phyloP scores from a whole-genome alignment of 2,888 invertebrate genomes.

The Tricholauxania praeusta region DNA sequence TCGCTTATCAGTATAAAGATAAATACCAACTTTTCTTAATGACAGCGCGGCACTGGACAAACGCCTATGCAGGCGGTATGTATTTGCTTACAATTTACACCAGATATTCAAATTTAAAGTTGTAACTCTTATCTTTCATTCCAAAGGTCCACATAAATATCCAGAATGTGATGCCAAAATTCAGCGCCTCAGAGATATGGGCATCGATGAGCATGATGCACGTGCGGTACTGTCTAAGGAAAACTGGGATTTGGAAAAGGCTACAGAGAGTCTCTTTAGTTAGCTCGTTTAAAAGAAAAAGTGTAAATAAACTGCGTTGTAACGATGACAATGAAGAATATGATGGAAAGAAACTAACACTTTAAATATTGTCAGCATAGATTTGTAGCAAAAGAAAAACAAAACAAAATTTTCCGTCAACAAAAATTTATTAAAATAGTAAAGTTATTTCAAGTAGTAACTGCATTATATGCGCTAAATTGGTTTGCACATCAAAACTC shows the following conservation, averaged over 20 bases:
- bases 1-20: constrained; percentile 96
- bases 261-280: constrained; percentile 90
- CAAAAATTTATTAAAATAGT: constrained; percentile 20
- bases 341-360: not conserved
- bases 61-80: constrained; percentile 88
- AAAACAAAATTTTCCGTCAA: constrained; percentile 30
- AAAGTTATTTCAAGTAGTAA: constrained; percentile 19
- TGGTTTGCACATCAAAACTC: not conserved
- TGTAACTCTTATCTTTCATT: constrained; percentile 11
- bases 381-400: constrained; percentile 16
- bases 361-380: constrained; percentile 16
- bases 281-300: constrained; percentile 68
- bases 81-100: constrained; percentile 14
- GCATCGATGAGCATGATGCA: constrained; percentile 90
- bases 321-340: constrained; percentile 14
- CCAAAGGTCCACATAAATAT: constrained; percentile 77
- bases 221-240: constrained; percentile 90
- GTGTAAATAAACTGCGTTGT: constrained; percentile 31
- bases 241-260: constrained; percentile 93
- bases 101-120: not conserved
- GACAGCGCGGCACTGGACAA: constrained; percentile 97
- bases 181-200: constrained; percentile 91
- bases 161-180: constrained; percentile 90
- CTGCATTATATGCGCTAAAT: constrained; percentile 5
- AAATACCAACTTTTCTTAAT: constrained; percentile 85